Evolutionary conservation across 1,140 invertebrate genomes (phyloP).

Genomic region (Drosophila pachea): DNA sequence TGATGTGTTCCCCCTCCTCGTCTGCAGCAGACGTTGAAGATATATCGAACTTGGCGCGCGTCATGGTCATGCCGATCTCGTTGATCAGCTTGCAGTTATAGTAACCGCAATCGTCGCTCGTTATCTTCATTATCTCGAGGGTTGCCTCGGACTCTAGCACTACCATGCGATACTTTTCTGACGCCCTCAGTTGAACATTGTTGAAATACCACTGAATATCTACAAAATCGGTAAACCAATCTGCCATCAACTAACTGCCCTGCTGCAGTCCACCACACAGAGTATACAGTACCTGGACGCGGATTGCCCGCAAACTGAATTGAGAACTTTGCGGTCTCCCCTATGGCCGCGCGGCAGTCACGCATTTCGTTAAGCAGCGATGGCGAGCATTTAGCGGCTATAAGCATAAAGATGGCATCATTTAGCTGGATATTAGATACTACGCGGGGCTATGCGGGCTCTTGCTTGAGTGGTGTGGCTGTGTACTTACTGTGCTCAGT

Average conservation of each 20-base stretch:
- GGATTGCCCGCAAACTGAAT: constrained; percentile 90
- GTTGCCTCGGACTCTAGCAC: constrained; percentile 86
- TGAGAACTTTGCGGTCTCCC: constrained; percentile 87
- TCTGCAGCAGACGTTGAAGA: constrained; percentile 63
- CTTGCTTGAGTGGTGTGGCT: constrained; percentile 7
- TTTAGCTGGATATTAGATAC: constrained; percentile 53
- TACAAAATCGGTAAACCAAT: constrained; percentile 78
- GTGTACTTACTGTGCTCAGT: constrained; percentile 51
- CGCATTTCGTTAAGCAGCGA: constrained; percentile 90
- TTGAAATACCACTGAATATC: constrained; percentile 95
- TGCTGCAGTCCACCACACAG: constrained; percentile 4
- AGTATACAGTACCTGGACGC: constrained; percentile 84
- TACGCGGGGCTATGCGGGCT: constrained; percentile 19
- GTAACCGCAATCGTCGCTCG: constrained; percentile 86
- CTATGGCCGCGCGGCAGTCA: constrained; percentile 86
- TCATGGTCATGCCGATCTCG: constrained; percentile 88
- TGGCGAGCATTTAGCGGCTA: constrained; percentile 88
- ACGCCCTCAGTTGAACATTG: constrained; percentile 87
- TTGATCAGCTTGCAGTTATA: constrained; percentile 93
- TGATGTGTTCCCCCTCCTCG: constrained; percentile 64
- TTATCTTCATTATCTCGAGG: constrained; percentile 85
- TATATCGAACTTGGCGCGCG: constrained; percentile 88
- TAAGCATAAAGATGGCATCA: constrained; percentile 77
- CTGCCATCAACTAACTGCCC: constrained; percentile 30
- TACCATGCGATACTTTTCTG: constrained; percentile 85